Evolutionary conservation across 2,888 invertebrate species (phyloP).

Genomic region (Nycteola revayana): DNA sequence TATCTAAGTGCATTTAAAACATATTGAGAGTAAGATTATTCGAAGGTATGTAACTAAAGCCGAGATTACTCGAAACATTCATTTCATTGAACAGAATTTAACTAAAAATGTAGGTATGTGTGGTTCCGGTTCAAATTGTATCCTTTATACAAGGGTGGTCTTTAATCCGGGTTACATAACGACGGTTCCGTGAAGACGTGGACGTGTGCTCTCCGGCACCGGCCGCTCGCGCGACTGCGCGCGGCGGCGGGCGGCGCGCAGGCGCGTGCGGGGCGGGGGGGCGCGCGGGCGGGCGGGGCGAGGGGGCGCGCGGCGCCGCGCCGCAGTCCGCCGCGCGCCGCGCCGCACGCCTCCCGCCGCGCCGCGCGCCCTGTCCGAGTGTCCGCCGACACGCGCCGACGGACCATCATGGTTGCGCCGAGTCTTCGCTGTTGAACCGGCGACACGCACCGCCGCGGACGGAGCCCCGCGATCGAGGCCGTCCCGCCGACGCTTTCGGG

Average conservation of each 20-base stretch:
- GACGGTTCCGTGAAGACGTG: too few relatives aligned
- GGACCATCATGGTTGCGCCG: conserved; percentile 2
- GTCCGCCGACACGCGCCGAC: conserved; percentile 10
- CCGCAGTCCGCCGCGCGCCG: conserved; percentile 15
- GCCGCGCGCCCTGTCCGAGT: neutral
- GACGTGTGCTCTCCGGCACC: neutral
- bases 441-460: conserved; percentile 5
- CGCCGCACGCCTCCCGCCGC: conserved; percentile 9
- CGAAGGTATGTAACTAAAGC: too few relatives aligned
- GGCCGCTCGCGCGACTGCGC: conserved; percentile 3
- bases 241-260: conserved; percentile 9
- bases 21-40: too few relatives aligned
- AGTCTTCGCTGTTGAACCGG: neutral
- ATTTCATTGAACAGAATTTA: too few relatives aligned
- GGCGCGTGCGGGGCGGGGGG: conserved; percentile 15
- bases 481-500: conserved; percentile 8
- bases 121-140: too few relatives aligned
- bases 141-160: too few relatives aligned
- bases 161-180: too few relatives aligned
- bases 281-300: conserved; percentile 13
- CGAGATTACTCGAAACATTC: too few relatives aligned
- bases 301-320: conserved; percentile 16
- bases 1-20: too few relatives aligned
- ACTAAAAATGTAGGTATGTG: too few relatives aligned
- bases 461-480: neutral